Base-by-base conservation (phyloP, 2,797 vertebrate genomes). In the Cygnus olor region DNA sequence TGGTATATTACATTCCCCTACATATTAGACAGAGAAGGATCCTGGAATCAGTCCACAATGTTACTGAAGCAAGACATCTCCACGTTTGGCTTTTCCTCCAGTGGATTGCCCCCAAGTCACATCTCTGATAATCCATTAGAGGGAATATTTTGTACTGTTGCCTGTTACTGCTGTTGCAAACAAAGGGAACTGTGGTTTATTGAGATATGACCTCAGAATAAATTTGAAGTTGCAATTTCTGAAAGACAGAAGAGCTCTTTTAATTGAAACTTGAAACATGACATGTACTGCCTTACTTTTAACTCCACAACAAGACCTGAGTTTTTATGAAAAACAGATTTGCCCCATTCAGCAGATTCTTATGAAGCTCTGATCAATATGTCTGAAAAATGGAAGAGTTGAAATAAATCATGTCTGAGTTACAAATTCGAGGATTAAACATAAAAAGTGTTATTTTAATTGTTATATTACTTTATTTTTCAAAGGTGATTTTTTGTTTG, bases 1-100 rank as follows among this genome's bases (percentile, higher is more conserved):
- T 70, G 21, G 3, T 3, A 0, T 54, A n/a, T 9, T 14, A 4
- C 5, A 9, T 89, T 63, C 74, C 16, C 25, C 11, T 2, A 0
- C 69, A 14, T 15, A 20, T 72, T 40, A 49, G 42, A 32, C 24
- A 54, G 36, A 88, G 92, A 72, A 17, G 7, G 18, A 15, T 92
- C n/a, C 8, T 81, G 47, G 34, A 77, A 79, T 79, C 21, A 72
- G 15, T 70, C n/a, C 12, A 27, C 7, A 3, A 6, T 70, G 16
- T 51, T 56, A 44, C 18, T 0, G 0, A 68, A 80, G 54, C 14
- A 65, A 36, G 65, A 74, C 54, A 38, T 8, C 42, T 74, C 42
- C 24, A 5, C 1, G 0, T 68, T 87, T 25, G 3, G 0, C 16
- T 89, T 92, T 70, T 54, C 24, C 21, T 91, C 40, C 36, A 36